Evolutionary conservation across 2,888 invertebrate genomes (phyloP), one percentile per base, ranked within the genome.

Genomic region (Drosophila melanosoma): DNA sequence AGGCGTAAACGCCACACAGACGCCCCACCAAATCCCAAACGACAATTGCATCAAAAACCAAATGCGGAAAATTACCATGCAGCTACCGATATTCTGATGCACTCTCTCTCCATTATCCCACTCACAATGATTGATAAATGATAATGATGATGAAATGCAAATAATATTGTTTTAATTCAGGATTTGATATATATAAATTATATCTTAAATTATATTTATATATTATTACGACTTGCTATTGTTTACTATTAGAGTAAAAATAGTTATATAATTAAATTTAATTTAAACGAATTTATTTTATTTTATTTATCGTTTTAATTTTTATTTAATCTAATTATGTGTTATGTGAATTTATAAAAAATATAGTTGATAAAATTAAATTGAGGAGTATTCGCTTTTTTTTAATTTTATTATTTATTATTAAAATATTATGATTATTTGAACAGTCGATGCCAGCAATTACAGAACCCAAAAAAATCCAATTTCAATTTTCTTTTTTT

Each of bases 1-100:
- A 77, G 69, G 73, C 70, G 77, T 76, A 40, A 83, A 82, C 67
- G 59, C 40, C 68, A 66, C 57, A 62, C 65, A 75, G 63, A 69
- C 66, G 58, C 48, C 57, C 61, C 59, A 69, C 42, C 64, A 65
- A 65, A 65, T 56, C 54, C 61, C 26, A 54, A 77, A 53, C 69
- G 69, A 73, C 63, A 76, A 69, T 74, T 65, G 74, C 52, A 74
- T 66, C 78, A 78, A 77, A 77, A 36, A 58, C 59, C 78, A 53
- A 78, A 48, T 32, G 35, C 51, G 48, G 12, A 58, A 52, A 59
- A 62, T 53, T 51, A 17, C 45, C 62, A 54, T 40, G 56, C 52
- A 56, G 11, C 49, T 60, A 56, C 20, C 56, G 59, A 69, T 45
- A 10, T 20, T 56, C 8, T 8, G 51, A 71, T 70, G 61, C 66